Evolutionary conservation across 1,140 invertebrate genomes (phyloP).

Genomic region (Bicyclus anynana): DNA sequence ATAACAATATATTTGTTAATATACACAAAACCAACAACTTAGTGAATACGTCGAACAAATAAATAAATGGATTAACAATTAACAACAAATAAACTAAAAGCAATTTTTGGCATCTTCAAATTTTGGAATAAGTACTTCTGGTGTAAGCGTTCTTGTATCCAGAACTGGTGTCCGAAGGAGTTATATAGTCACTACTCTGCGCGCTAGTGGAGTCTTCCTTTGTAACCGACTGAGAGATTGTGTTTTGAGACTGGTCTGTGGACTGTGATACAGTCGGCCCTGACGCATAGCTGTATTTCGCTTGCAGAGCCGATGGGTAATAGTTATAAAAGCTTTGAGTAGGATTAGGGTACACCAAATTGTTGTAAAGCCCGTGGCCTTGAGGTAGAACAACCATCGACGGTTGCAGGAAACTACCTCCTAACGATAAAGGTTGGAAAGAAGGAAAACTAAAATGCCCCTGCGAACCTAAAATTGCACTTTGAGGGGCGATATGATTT

Average conservation of each 20-base stretch:
- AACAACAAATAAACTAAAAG: conserved; percentile 1
- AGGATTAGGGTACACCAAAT: conserved; percentile 50
- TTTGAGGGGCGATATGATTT: conserved; percentile 34
- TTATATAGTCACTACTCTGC: conserved; percentile 48
- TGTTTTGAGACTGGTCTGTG: conserved; percentile 46
- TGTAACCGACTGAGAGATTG: conserved; percentile 34
- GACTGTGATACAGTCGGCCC: conserved; percentile 28
- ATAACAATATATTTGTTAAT: conserved; percentile 5
- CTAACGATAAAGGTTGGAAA: conserved; percentile 42
- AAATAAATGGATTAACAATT: conserved; percentile 9
- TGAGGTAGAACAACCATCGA: conserved; percentile 64
- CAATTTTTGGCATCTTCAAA: conserved; percentile 9
- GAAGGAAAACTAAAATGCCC: conserved; percentile 48
- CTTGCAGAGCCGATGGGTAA: conserved; percentile 59
- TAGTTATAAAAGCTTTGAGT: conserved; percentile 65
- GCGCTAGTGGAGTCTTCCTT: conserved; percentile 49
- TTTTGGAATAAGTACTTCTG: conserved; percentile 19
- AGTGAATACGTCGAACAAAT: conserved; percentile 9
- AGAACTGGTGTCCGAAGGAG: conserved; percentile 37
- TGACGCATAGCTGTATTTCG: conserved; percentile 55
- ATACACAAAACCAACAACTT: background rate
- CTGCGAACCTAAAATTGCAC: conserved; percentile 25
- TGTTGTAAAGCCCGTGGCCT: conserved; percentile 52
- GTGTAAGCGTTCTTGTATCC: conserved; percentile 43
- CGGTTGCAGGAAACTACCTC: conserved; percentile 48